Percentiles rank a stretch among this genome's conserved stretches.
These are phyloP conservation scores for Pempheris klunzingeri DNA, from an alignment of 2,797 vertebrate species.

Conservation along the genomic window DNA sequence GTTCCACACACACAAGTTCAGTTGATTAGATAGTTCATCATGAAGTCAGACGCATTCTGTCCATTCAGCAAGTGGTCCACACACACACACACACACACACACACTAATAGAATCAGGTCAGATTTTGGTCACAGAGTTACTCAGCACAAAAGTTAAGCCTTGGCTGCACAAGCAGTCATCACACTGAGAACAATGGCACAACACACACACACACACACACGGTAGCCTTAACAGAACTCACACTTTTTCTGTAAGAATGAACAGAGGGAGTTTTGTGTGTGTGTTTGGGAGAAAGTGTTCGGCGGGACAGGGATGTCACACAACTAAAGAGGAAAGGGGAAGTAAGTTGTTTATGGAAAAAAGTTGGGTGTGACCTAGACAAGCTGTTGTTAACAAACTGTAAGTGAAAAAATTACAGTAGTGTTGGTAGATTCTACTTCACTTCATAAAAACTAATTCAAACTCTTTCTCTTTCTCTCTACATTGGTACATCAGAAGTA, in stretches of 20 bases:
- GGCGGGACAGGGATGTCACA: constrained; percentile 29
- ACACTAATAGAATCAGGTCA: constrained; percentile 40
- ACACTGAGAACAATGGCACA: constrained; percentile 56
- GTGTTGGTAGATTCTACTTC: not conserved
- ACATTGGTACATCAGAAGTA: not conserved
- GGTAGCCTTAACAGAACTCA: constrained; percentile 45
- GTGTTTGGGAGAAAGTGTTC: constrained; percentile 8
- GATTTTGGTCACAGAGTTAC: constrained; percentile 58
- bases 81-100: constrained; percentile 25
- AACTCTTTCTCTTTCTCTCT: not conserved
- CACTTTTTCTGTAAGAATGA: constrained; percentile 58
- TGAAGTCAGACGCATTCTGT: constrained; percentile 60
- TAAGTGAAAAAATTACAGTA: too few species aligned
- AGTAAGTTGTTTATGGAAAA: constrained; percentile 49
- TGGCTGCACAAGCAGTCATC: constrained; percentile 56
- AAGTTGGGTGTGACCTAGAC: constrained; percentile 50
- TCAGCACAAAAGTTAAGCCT: constrained; percentile 75
- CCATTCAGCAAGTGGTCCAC: constrained; percentile 57
- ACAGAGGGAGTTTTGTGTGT: constrained; percentile 19
- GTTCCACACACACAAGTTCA: constrained; percentile 7
- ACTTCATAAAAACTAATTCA: not conserved
- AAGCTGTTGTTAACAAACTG: constrained; percentile 22
- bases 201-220: constrained; percentile 15
- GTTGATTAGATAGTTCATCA: constrained; percentile 28
- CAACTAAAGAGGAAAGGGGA: constrained; percentile 59